Percentiles rank a stretch among this genome's conserved stretches.
Conservation (phyloP, 2,113 vertebrate genomes). For the Neofelis nebulosa region DNA sequence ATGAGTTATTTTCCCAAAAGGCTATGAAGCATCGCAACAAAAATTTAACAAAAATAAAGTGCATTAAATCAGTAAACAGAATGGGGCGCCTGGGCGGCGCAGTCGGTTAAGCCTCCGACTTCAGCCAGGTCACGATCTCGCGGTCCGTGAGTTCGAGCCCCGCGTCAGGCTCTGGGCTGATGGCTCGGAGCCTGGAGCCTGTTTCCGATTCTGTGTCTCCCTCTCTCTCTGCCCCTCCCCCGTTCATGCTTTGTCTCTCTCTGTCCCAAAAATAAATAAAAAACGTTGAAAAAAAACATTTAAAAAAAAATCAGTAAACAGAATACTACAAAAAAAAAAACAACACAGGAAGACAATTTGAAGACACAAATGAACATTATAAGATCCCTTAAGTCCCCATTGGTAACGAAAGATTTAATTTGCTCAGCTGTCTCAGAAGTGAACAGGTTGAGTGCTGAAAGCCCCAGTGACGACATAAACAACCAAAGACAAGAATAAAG, state of each 20-base stretch:
- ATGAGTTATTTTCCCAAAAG: background rate
- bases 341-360: background rate
- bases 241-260: too few relatives aligned
- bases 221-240: too few relatives aligned
- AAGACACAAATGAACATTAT: background rate
- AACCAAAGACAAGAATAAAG: background rate
- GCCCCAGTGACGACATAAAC: background rate
- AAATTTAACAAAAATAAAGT: background rate
- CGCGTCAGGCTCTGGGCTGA: too few relatives aligned
- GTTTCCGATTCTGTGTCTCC: too few relatives aligned
- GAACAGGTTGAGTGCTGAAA: background rate
- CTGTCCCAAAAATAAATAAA: too few relatives aligned
- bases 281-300: too few relatives aligned
- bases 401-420: background rate
- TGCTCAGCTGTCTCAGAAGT: background rate
- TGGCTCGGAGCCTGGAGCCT: too few relatives aligned
- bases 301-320: background rate
- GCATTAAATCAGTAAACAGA: background rate
- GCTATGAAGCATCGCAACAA: background rate
- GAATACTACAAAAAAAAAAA: background rate
- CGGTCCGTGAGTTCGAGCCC: too few relatives aligned
- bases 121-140: too few relatives aligned
- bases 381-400: background rate
- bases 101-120: too few relatives aligned
- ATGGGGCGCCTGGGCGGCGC: too few relatives aligned